These are phyloP conservation scores for Acromyrmex heyeri DNA, from an alignment of 1,140 invertebrate species.

Conservation along the genomic window DNA sequence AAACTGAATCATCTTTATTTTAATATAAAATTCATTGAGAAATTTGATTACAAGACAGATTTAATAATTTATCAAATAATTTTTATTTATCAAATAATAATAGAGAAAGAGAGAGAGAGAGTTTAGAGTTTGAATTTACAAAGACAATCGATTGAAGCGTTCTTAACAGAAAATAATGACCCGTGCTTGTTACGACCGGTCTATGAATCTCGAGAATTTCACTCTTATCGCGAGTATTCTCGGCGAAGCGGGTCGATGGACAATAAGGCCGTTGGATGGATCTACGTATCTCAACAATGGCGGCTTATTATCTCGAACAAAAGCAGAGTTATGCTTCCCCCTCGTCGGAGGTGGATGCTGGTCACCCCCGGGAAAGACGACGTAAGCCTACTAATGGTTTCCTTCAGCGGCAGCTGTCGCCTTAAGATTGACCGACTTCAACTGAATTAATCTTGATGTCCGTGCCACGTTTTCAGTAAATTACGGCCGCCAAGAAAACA, in stretches of 20 bases:
- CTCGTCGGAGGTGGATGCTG: conserved; percentile 66
- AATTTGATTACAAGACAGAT: neutral
- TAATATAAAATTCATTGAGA: neutral
- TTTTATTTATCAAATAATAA: neutral
- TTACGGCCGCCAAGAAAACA: conserved; percentile 57
- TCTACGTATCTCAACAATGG: conserved; percentile 82
- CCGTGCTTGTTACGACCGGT: conserved; percentile 40
- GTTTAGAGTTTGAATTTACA: neutral
- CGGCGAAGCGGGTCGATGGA: conserved; percentile 75
- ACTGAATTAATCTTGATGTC: conserved; percentile 79
- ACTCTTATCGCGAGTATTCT: conserved; percentile 79
- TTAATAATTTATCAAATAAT: neutral
- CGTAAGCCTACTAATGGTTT: conserved; percentile 82
- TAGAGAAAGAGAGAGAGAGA: neutral
- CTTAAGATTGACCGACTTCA: conserved; percentile 83
- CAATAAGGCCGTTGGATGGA: conserved; percentile 81
- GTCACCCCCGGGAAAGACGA: conserved; percentile 72
- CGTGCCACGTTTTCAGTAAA: conserved; percentile 64
- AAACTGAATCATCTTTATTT: neutral
- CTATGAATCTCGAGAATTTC: conserved; percentile 65
- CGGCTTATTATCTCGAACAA: conserved; percentile 85
- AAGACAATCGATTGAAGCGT: conserved; percentile 22
- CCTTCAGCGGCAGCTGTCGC: conserved; percentile 83
- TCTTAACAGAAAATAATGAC: conserved; percentile 25
- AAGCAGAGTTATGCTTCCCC: conserved; percentile 77